Conservation (phyloP, 2,113 vertebrate genomes). For the Laterallus jamaicensis region DNA sequence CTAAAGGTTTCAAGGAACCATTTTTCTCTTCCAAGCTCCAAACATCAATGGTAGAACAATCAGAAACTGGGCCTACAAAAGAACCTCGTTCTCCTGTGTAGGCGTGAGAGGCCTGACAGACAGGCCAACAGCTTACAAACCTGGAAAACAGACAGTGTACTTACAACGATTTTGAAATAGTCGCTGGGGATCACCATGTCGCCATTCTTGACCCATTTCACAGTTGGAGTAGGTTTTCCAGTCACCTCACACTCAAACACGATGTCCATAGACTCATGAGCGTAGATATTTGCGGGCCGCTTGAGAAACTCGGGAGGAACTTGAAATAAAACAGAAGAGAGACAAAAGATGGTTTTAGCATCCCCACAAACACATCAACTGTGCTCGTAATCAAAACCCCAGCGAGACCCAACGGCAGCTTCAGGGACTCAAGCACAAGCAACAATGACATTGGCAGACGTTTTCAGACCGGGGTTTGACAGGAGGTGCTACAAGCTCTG, state of each 20-base stretch:
- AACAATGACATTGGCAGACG: not conserved
- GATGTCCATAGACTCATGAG: slow-evolving; percentile 96
- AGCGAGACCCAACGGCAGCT: not conserved
- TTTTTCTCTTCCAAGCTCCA: not conserved
- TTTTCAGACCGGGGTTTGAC: not conserved
- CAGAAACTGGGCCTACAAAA: not conserved
- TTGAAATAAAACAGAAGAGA: slow-evolving; percentile 53
- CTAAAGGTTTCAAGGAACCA: not conserved
- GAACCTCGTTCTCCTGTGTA: accelerated
- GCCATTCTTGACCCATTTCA: slow-evolving; percentile 98
- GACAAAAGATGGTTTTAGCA: not conserved
- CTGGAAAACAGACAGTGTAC: not conserved
- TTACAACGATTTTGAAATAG: slow-evolving; percentile 97
- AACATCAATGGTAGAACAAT: not conserved
- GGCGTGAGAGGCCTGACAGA: not conserved
- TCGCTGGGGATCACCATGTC: slow-evolving; percentile 97
- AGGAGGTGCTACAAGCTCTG: not conserved
- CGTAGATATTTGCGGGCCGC: slow-evolving; percentile 87
- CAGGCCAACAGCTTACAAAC: not conserved
- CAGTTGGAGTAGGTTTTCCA: slow-evolving; percentile 88
- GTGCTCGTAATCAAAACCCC: not conserved
- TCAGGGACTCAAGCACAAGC: not conserved
- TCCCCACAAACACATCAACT: not conserved
- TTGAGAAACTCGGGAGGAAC: slow-evolving; percentile 88
- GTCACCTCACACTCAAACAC: slow-evolving; percentile 93